Evolutionary conservation across 2,113 vertebrate species (phyloP).

Genomic region (Nansenia antarctica): DNA sequence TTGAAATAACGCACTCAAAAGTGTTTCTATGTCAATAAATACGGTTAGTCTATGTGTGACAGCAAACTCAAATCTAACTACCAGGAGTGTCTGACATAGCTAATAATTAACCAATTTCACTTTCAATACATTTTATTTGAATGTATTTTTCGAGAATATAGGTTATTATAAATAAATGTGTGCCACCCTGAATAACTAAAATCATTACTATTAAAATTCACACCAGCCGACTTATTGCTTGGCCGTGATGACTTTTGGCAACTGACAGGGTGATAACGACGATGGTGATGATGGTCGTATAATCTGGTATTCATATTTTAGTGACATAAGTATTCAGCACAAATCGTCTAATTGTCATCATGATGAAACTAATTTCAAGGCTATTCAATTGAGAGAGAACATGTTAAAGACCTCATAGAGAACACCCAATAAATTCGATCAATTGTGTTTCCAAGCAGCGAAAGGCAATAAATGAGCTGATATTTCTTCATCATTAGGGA

Average conservation of each 20-base stretch:
- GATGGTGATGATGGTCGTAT: background rate
- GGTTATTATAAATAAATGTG: too few species aligned
- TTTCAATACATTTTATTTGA: too few species aligned
- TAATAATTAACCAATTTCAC: too few species aligned
- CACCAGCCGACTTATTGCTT: background rate
- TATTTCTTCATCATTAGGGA: slow-evolving; percentile 48
- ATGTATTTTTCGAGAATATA: too few species aligned
- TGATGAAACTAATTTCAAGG: background rate
- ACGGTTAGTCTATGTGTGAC: too few species aligned
- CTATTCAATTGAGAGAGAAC: background rate
- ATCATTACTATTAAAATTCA: background rate
- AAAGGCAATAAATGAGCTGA: slow-evolving; percentile 20
- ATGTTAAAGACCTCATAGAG: background rate
- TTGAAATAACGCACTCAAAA: too few species aligned
- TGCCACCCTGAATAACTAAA: too few species aligned
- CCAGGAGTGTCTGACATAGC: too few species aligned
- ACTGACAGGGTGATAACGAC: background rate
- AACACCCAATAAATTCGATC: background rate
- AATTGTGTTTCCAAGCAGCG: background rate
- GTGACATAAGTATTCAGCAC: background rate
- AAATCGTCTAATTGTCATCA: background rate
- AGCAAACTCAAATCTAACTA: too few species aligned
- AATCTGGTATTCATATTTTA: background rate
- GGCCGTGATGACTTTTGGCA: background rate
- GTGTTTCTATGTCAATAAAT: too few species aligned